These are phyloP conservation scores for Trichechus manatus DNA, from an alignment of 2,113 vertebrate genomes.

Conservation along the genomic window DNA sequence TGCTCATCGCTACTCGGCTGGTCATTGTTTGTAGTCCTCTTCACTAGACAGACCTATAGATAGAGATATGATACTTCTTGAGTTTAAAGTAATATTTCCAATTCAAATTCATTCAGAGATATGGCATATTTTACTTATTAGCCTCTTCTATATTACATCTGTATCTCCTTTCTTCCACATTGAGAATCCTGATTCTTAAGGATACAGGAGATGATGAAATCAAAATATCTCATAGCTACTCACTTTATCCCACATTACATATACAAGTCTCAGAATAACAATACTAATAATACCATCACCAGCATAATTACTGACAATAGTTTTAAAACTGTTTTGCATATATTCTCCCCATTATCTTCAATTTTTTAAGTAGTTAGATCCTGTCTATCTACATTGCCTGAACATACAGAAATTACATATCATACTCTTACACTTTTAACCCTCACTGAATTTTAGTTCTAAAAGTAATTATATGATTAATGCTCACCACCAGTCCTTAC, in stretches of 20 bases:
- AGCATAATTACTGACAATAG: slow-evolving; percentile 16
- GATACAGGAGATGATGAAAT: slow-evolving; percentile 1
- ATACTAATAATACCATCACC: neutral
- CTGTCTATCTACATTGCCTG: neutral
- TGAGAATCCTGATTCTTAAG: slow-evolving; percentile 44
- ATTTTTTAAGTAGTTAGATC: neutral
- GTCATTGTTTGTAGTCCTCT: neutral
- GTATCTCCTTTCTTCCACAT: neutral
- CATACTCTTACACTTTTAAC: neutral
- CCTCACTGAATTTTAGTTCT: slow-evolving; percentile 3
- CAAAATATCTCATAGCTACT: neutral
- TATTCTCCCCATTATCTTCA: neutral
- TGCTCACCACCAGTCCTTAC: neutral
- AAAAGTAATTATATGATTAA: neutral
- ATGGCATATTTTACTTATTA: neutral
- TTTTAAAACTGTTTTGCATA: neutral
- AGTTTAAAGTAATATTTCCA: neutral
- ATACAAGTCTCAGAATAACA: slow-evolving; percentile 14
- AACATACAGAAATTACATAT: neutral
- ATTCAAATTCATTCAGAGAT: slow-evolving; percentile 18
- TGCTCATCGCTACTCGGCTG: neutral
- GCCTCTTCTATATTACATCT: slow-evolving; percentile 49
- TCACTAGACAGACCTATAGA: neutral
- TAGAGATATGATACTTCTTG: neutral
- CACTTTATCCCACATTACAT: neutral